These are phyloP conservation scores for Puffinus mauretanicus DNA, from an alignment of 2,113 vertebrate species.

Conservation along the genomic window DNA sequence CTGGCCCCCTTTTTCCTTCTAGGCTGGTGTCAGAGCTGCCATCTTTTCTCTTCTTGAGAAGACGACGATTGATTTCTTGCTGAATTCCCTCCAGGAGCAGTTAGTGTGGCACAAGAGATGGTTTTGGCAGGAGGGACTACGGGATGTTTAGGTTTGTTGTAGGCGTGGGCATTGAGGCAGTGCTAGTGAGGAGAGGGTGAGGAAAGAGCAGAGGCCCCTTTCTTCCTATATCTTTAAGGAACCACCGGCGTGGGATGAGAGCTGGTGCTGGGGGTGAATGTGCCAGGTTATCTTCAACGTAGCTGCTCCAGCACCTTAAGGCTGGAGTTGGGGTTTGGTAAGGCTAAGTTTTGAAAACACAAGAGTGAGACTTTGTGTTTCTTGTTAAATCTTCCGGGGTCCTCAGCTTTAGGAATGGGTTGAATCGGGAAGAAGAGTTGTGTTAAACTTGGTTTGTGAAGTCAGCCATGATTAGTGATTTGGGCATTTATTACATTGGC, in stretches of 20 bases:
- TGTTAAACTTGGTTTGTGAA: neutral
- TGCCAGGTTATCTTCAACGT: rapidly evolving
- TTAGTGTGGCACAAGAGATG: neutral
- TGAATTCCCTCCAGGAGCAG: neutral
- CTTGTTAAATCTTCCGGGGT: neutral
- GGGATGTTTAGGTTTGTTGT: neutral
- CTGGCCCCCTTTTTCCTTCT: neutral
- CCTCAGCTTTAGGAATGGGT: neutral
- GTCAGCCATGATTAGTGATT: neutral
- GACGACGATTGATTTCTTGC: neutral
- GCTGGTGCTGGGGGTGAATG: neutral
- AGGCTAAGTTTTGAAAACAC: neutral
- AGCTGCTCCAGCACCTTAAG: neutral
- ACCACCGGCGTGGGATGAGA: neutral
- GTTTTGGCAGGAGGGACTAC: neutral
- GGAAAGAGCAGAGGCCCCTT: neutral
- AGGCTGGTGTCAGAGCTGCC: neutral
- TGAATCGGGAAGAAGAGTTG: neutral
- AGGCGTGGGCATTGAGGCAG: neutral
- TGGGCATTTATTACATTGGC: neutral
- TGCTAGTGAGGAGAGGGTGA: neutral
- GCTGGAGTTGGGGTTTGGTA: neutral
- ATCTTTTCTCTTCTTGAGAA: neutral
- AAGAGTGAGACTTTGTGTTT: neutral
- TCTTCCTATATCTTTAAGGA: neutral